Conservation (phyloP, 1,140 invertebrate species). For the Saccostrea cuccullata region DNA sequence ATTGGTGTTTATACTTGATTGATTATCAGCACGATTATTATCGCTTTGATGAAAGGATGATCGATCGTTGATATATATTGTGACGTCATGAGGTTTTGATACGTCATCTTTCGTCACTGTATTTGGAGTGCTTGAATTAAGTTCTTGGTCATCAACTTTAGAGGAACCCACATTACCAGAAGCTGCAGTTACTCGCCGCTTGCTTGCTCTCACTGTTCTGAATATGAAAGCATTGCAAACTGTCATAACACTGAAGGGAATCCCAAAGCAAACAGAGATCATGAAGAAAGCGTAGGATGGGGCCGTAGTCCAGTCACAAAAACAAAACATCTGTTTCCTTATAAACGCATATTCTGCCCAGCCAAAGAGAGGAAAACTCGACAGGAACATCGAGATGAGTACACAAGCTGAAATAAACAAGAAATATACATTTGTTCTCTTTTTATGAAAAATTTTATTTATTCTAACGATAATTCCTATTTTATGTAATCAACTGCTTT, state of each 20-base stretch:
- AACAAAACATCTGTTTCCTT: conserved; percentile 64
- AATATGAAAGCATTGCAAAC: conserved; percentile 62
- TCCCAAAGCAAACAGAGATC: conserved; percentile 67
- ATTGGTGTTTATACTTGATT: neutral
- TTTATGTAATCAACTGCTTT: too few relatives aligned
- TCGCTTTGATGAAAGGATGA: neutral
- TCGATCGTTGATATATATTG: neutral
- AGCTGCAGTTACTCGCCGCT: conserved; percentile 27
- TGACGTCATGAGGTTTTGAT: conserved; percentile 10
- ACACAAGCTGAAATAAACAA: conserved; percentile 60
- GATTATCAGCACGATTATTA: neutral
- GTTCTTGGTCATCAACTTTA: neutral
- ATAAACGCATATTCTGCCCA: conserved; percentile 61
- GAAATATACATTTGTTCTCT: too few relatives aligned
- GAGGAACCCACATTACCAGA: neutral
- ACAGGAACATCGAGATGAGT: conserved; percentile 49
- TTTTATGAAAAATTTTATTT: neutral
- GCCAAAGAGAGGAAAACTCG: conserved; percentile 57
- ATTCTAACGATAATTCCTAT: too few relatives aligned
- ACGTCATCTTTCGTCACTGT: conserved; percentile 4
- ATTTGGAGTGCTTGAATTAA: neutral
- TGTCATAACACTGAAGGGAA: conserved; percentile 68
- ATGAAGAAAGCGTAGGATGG: conserved; percentile 69
- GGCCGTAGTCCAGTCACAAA: conserved; percentile 66
- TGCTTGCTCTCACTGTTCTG: conserved; percentile 55